These are phyloP conservation scores for Caprella mutica DNA, from an alignment of 2,888 invertebrate genomes.

Conservation along the genomic window DNA sequence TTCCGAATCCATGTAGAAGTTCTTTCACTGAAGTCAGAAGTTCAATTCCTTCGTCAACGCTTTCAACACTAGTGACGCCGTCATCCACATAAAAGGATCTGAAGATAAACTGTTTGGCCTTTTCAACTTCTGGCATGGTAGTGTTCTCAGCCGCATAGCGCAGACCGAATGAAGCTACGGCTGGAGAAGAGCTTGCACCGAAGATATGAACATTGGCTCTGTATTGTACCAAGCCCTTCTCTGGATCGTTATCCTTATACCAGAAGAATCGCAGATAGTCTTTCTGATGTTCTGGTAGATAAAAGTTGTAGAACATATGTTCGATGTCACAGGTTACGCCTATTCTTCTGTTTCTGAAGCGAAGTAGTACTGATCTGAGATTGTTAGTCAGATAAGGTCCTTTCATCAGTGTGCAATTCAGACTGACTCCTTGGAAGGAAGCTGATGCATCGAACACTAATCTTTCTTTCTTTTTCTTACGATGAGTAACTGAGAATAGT, in stretches of 20 bases:
- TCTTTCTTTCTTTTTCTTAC: background rate
- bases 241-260: background rate
- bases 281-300: background rate
- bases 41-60: too few species aligned
- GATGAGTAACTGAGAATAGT: background rate
- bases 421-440: background rate
- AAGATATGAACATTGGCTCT: background rate
- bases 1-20: too few species aligned
- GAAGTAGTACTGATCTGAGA: background rate
- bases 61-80: too few species aligned
- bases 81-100: too few species aligned
- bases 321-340: background rate
- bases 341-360: background rate
- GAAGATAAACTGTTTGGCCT: too few species aligned
- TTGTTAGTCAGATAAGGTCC: slow-evolving; percentile 4
- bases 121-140: too few species aligned
- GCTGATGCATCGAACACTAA: slow-evolving; percentile 2
- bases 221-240: background rate
- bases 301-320: background rate
- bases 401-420: background rate
- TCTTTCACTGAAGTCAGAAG: too few species aligned
- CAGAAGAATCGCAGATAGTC: background rate
- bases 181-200: background rate
- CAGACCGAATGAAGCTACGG: too few species aligned
- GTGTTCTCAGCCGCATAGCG: too few species aligned